Evolutionary conservation across 1,140 invertebrate species (phyloP).

Genomic region (Helicorthomorpha holstii): DNA sequence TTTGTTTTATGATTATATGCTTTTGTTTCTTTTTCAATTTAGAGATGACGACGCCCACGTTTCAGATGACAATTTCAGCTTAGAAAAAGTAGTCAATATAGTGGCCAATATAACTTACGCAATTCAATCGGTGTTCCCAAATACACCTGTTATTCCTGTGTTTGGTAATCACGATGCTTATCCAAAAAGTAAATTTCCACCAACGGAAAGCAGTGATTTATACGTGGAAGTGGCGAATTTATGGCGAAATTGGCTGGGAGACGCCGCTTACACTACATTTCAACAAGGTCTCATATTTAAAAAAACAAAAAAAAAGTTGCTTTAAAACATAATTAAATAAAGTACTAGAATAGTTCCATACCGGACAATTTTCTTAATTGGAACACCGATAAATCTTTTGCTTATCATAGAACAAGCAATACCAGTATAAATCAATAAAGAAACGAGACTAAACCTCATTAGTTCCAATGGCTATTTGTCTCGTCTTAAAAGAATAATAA

Average conservation of each 20-base stretch:
- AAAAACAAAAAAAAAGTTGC: not conserved
- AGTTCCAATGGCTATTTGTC: too few relatives aligned
- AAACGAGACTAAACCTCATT: too few relatives aligned
- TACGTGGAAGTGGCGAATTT: constrained; percentile 44
- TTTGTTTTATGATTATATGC: not conserved
- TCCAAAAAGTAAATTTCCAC: constrained; percentile 11
- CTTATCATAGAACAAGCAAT: too few relatives aligned
- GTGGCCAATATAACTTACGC: constrained; percentile 21
- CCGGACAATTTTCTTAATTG: too few relatives aligned
- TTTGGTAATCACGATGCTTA: constrained; percentile 29
- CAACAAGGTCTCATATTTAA: constrained; percentile 42
- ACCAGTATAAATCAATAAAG: too few relatives aligned
- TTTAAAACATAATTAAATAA: too few relatives aligned
- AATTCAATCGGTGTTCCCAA: constrained; percentile 19
- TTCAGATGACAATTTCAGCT: constrained; percentile 1
- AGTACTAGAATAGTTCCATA: too few relatives aligned
- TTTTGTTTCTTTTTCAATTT: not conserved
- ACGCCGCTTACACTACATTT: constrained; percentile 57
- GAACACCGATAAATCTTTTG: too few relatives aligned
- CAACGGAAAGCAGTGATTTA: not conserved
- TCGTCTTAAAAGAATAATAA: constrained; percentile 1
- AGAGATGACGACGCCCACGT: constrained; percentile 8
- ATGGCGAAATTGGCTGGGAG: constrained; percentile 61
- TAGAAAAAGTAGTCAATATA: not conserved
- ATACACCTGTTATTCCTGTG: constrained; percentile 22